Percentiles rank a stretch among this genome's conserved stretches.
phyloP scores from a whole-genome alignment of 1,140 invertebrate genomes.

The Chelonus insularis region DNA sequence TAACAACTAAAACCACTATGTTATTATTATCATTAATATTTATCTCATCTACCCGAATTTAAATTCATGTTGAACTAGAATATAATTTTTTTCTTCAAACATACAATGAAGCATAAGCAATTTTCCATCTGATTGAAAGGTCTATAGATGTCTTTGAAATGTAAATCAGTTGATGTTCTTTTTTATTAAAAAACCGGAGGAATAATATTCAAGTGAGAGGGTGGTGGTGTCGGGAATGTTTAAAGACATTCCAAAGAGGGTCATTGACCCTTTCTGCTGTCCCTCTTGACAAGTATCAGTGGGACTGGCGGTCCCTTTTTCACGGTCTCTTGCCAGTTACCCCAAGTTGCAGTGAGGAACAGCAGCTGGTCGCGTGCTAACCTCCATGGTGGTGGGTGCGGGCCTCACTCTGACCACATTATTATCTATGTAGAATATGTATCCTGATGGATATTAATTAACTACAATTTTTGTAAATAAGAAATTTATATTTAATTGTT shows the following conservation, averaged over 20 bases:
- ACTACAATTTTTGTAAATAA: too few species aligned
- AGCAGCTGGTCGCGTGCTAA: conserved; percentile 51
- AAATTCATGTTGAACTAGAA: too few species aligned
- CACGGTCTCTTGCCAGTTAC: background rate
- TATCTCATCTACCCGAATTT: too few species aligned
- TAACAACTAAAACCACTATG: too few species aligned
- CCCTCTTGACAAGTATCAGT: background rate
- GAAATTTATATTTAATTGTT: too few species aligned
- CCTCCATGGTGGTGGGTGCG: conserved; percentile 39
- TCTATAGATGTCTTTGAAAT: conserved; percentile 15
- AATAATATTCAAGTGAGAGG: too few species aligned
- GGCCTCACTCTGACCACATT: conserved; percentile 15
- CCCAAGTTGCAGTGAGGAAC: conserved; percentile 1
- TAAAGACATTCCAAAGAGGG: conserved; percentile 2
- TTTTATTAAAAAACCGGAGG: conserved; percentile 5
- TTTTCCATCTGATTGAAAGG: conserved; percentile 6
- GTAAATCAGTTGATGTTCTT: conserved; percentile 14
- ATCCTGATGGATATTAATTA: too few species aligned
- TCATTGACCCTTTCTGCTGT: background rate
- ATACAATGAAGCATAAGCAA: conserved; percentile 4
- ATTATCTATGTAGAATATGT: conserved; percentile 28
- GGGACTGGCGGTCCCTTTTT: conserved; percentile 4
- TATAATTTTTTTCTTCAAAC: too few species aligned
- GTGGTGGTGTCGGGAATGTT: conserved; percentile 18
- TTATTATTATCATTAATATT: too few species aligned